Evolutionary conservation across 2,797 vertebrate genomes (phyloP), one percentile per base, ranked within the genome.

Genomic region (Eremophila alpestris): DNA sequence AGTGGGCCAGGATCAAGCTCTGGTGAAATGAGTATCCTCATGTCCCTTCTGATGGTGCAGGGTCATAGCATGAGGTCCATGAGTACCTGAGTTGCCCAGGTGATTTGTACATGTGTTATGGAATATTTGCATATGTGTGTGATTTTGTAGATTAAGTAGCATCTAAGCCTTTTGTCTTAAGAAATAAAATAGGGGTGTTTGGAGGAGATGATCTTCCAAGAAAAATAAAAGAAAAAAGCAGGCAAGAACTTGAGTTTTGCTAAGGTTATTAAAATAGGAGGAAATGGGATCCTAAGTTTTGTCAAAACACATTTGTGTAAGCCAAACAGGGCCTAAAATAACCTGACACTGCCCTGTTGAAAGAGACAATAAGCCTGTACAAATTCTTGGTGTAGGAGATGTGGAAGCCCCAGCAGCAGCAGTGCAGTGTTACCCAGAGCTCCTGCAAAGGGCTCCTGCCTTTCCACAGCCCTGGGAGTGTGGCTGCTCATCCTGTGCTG

Each of bases 181-280:
- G 26, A 36, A 52, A 36, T 22, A 55, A 64, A 75, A 55, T 13
- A 29, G 30, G 26, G 14, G 14, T 60, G 22, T 83, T 83, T 43
- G 23, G 51, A 59, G 21, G 48, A 76, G 22, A 10, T 24, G 16
- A 18, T 69, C 20, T 77, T 87, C 51, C 56, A 85, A 85, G 30
- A 20, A 74, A 91, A 91, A 59, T 16, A 27, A 16, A 27, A n/a
- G 34, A 59, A 55, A 58, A 49, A 46, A 4, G 3, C 7, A 23
- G 45, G 18, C 18, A 56, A 55, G 29, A 77, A 29, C 38, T 59
- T 18, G 7, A 59, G 38, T 77, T 93, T 91, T 86, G 62, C 36
- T 67, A 17, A 82, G 87, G 24, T 60, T 94, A 63, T 94, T 93
- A 77, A 91, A 93, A 94, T 70, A 95, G 85, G 68, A 93, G 36